Base-by-base conservation (phyloP, 2,888 invertebrate species). In the Drosophila anceps region DNA sequence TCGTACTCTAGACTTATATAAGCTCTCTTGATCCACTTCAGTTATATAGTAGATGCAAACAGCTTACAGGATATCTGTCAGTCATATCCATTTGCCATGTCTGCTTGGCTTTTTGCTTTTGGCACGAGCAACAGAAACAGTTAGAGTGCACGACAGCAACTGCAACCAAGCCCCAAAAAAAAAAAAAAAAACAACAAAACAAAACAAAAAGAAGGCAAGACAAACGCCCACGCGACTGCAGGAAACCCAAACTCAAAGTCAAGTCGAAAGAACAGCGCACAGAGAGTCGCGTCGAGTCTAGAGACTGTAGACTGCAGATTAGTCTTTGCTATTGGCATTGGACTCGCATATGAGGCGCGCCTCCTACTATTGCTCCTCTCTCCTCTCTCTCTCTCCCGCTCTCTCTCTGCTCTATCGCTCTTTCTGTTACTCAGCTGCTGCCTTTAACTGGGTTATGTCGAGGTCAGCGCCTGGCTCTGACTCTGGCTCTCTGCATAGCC, bases 211-310 rank as follows among this genome's bases (percentile, higher is more conserved):
- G 29, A 58, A 35, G 53, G 35, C 37, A 62, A 69, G 71, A 67
- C 68, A 63, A 60, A 79, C 79, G 68, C 82, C 74, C 78, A 81
- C 82, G 81, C 77, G 57, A 69, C 60, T 69, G 68, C 72, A 77
- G 82, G 74, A 76, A 76, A 82, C 50, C 73, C 46, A 77, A 79
- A 61, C 63, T 57, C 79, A 87, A 87, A 90, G 91, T 90, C 90
- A 89, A 86, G 48, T 27, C n/a, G 46, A 54, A 81, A 86, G 73
- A 82, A 88, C 82, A 59, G 86, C 89, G 88, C 91, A 89, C 91
- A 82, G 81, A 84, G 31, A 24, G 44, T 33, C 44, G 18, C 84
- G 46, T 27, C 13, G 41, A 54, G 60, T 15, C 33, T 39, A 7
- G 10, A 20, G 27, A n/a, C 29, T 33, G 5, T 1, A 46, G 53